Evolutionary conservation across 2,888 invertebrate species (phyloP), one percentile per base, ranked within the genome.

Genomic region (Harpalus rufipes): DNA sequence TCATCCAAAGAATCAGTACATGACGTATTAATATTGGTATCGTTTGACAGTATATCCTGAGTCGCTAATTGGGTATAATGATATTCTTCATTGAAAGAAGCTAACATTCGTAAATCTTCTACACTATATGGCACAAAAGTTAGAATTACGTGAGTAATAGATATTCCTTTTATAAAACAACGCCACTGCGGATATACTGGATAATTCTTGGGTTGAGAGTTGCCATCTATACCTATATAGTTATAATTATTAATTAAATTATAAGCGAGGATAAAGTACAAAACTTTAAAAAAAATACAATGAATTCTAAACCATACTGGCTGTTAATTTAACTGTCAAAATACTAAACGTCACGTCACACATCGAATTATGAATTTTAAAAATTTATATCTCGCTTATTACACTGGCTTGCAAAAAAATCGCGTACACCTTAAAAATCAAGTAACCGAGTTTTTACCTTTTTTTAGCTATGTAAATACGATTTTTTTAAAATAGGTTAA

Each of bases 91-190:
- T 63, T 63, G 44, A 41, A 61, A 59, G 76, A 65, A 18, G n/a
- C 21, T 56, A 81, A 65, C 59, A 84, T 41, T 63, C 74, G 41
- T 78, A 90, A 87, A 63, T 87, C 92, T 86, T 92, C 91, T 87
- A 94, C 93, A 25, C 93, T 92, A 1, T 94, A 93, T 2, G 95
- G 95, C 32, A 95, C 88, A 86, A 96, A 92, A 10, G 95, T 95
- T 61, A 95, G 89, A 44, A 95, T 92, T 32, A 95, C 92, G 87
- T 94, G 94, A 0, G 93, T 93, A 7, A 92, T 90, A 41, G 93
- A 93, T 44, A 94, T 91, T 12, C 93, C 93, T 90, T 94, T 94
- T 39, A 95, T 92, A 88, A 94, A 95, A 89, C 95, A 95, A 83
- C 93, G 91, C 95, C 95, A 95, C 86, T 92, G 91, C 4, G 91